Evolutionary conservation across 2,888 invertebrate genomes (phyloP).

Genomic region (Nebria salina): DNA sequence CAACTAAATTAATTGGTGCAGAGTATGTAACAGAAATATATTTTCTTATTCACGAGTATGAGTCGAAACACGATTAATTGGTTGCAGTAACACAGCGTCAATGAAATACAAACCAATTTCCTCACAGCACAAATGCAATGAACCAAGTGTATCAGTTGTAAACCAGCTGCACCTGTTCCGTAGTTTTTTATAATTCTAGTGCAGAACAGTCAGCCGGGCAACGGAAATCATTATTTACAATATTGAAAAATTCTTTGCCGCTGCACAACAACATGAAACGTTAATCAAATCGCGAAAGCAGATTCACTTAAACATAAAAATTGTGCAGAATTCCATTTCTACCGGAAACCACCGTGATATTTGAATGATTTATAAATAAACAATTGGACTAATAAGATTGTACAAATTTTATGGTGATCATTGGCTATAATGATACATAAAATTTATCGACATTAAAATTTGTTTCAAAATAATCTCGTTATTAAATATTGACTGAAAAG

Average conservation of each 20-base stretch:
- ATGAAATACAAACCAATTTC: background rate
- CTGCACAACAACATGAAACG: background rate
- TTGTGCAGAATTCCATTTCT: background rate
- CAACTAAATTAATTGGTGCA: background rate
- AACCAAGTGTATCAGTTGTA: background rate
- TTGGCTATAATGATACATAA: too few species aligned
- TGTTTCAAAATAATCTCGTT: too few species aligned
- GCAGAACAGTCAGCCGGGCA: background rate
- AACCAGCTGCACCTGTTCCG: slow-evolving; percentile 9
- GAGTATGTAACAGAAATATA: background rate
- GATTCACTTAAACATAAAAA: background rate
- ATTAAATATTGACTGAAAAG: too few species aligned
- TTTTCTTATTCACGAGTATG: background rate
- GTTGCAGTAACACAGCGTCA: background rate
- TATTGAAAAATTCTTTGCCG: background rate
- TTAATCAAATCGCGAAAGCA: background rate
- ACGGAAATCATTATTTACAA: slow-evolving; percentile 18
- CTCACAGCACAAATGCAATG: background rate
- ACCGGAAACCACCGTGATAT: too few species aligned
- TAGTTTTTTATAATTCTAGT: background rate
- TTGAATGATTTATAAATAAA: too few species aligned
- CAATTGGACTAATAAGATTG: too few species aligned
- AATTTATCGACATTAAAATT: too few species aligned
- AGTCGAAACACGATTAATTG: background rate
- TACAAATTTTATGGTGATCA: too few species aligned